Base-by-base conservation (phyloP, 2,797 vertebrate genomes). In the Loris lydekkerianus region DNA sequence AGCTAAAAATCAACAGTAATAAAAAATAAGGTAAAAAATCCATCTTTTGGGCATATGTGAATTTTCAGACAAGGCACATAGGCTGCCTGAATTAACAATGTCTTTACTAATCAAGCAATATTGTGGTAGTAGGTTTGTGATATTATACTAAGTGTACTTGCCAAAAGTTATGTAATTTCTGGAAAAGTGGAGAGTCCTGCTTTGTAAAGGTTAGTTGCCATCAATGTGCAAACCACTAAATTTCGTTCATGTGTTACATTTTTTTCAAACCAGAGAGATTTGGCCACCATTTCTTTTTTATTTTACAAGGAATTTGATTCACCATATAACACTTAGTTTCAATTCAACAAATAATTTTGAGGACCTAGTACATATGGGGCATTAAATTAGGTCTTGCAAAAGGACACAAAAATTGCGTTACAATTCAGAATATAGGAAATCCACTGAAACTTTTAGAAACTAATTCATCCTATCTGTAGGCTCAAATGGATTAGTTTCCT, bases 231-330 rank as follows among this genome's bases (percentile, higher is more conserved):
- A 73, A 91, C 2, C 17, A 81, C 15, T 67, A 43, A 20, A 60
- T 80, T 95, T 72, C 78, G 11, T 11, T 82, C 72, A 78, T 72
- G 3, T 83, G 65, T 87, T 91, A 81, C 60, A 29, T 75, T 63
- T 63, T 78, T 89, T 92, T 49, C 10, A 90, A 95, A 75, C n/a
- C n/a, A 67, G 53, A 81, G 9, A 89, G 29, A 70, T 78, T 78
- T 61, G 81, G 40, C 21, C 37, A 86, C 72, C 29, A 21, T 85
- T 97, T 84, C 21, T 40, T 92, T 93, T 87, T 37, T 83, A 34
- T 85, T 77, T 88, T 76, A 87, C 94, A 87, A 94, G 65, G 15
- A 69, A 73, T 81, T 40, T 58, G 77, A n/a, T n/a, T 83, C 18
- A 90, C 5, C 60, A 60, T 1, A 37, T 87, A 27, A 27, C 10